Base-by-base conservation (phyloP, 2,797 vertebrate species). In the Pangasius larnaudii region DNA sequence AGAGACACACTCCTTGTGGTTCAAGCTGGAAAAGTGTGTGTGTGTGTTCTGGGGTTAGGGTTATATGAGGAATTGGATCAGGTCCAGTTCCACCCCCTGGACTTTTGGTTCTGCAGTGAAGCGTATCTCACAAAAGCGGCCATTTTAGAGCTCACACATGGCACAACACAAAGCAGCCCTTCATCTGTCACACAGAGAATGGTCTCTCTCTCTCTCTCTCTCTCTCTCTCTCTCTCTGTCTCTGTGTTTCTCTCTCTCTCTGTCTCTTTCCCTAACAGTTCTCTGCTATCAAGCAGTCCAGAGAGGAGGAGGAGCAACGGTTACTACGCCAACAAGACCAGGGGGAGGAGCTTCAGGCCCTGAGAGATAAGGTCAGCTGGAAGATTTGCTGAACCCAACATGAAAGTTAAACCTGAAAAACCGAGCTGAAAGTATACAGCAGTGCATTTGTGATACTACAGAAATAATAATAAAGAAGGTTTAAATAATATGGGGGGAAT, bases 311-410 rank as follows among this genome's bases (percentile, higher is more conserved):
- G 58, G 96, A 96, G 30, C 94, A 96, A 65, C 94, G 85, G 42
- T 51, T 92, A 1, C 89, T 92, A 0, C 94, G 95, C 33, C 90
- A 93, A 2, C 93, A 93, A 39, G 92, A 94, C 0, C 95, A 93
- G 89, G 90, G 91, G 2, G 95, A 97, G 63, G 96, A 97, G 88
- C 92, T 97, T 0, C 95, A 95, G 63, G 91, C 91, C 19, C 59
- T 97, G 27, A 95, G 93, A 90, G 91, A 95, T 14, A 96, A 96
- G 94, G 97, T 98, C 92, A 80, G 22, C 27, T 11, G 27, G 33
- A 27, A 10, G 22, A 36, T 24, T 51, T 77, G 1, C 72, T 49
- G 22, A 8, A 78, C 18, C 5, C 36, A 10, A 27, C n/a, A 30
- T 46, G 24, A 74, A 27, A 13, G 39, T 75, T n/a, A 75, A 27